Evolutionary conservation across 2,113 vertebrate genomes (phyloP).

Genomic region (Epinephelus lanceolatus): DNA sequence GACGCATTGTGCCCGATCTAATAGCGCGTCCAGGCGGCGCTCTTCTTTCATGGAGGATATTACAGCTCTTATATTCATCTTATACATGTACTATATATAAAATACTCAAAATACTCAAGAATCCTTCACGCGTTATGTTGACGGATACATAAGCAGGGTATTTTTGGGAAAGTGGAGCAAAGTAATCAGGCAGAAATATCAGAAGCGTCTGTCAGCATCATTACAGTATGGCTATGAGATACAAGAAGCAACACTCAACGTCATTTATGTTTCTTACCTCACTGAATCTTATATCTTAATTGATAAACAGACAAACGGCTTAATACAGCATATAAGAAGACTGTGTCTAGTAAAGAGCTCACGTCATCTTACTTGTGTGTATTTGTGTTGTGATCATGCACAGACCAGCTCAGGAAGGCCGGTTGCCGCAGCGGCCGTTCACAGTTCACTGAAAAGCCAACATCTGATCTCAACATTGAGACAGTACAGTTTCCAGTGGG

Average conservation of each 20-base stretch:
- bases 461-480: slow-evolving; percentile 67
- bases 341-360: background rate
- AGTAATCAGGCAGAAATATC: slow-evolving; percentile 9
- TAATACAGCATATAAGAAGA: background rate
- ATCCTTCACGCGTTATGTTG: background rate
- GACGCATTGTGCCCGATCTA: background rate
- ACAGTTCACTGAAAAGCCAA: slow-evolving; percentile 72
- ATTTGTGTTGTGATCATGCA: slow-evolving; percentile 27
- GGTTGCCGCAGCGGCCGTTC: slow-evolving; percentile 38
- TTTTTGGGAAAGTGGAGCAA: background rate
- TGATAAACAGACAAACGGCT: background rate
- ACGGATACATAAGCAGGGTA: background rate
- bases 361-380: slow-evolving; percentile 34
- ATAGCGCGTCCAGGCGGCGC: background rate
- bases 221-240: background rate
- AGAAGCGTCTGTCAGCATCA: slow-evolving; percentile 7
- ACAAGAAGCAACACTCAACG: background rate
- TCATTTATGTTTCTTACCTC: background rate
- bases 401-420: slow-evolving; percentile 28
- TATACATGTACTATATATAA: background rate
- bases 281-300: background rate
- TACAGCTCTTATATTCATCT: background rate
- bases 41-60: background rate
- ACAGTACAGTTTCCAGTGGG: slow-evolving; percentile 47
- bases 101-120: background rate